phyloP scores from a whole-genome alignment of 2,888 invertebrate genomes.

The Mimas tiliae region DNA sequence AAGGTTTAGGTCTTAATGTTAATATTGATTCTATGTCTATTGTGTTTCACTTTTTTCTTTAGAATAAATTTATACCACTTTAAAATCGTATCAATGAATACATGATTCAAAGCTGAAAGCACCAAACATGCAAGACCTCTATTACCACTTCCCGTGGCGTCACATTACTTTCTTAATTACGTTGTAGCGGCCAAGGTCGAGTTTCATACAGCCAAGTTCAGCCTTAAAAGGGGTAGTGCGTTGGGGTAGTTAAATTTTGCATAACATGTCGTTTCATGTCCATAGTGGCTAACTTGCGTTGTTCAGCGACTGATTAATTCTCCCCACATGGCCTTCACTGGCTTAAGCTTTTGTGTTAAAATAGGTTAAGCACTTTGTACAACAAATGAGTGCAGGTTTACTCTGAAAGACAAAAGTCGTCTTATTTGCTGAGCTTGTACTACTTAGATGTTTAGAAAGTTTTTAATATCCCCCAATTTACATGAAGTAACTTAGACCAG shows the following conservation, averaged over 20 bases:
- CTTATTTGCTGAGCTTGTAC: not conserved
- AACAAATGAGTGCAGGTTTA: not conserved
- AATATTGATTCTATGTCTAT: no score
- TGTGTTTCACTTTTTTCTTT: no score
- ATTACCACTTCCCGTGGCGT: constrained; percentile 3
- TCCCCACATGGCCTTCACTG: constrained; percentile 2
- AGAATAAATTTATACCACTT: not conserved
- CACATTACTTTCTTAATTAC: constrained; percentile 13
- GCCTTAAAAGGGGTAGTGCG: constrained; percentile 8
- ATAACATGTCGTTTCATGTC: not conserved
- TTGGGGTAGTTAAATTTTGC: constrained; percentile 4
- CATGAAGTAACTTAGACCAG: no score
- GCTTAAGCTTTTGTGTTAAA: constrained; percentile 3
- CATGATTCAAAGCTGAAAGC: not conserved
- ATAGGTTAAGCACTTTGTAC: constrained; percentile 3
- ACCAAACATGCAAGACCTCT: not conserved
- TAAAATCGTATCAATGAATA: not conserved
- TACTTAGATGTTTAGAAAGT: no score
- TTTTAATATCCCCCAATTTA: no score
- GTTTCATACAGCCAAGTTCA: constrained; percentile 12
- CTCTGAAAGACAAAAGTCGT: not conserved
- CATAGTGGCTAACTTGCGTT: not conserved
- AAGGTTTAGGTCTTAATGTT: no score
- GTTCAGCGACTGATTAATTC: constrained; percentile 17
- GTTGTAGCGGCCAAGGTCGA: not conserved